Base-by-base conservation (phyloP, 2,888 invertebrate genomes). In the Meteorus cinctellus region DNA sequence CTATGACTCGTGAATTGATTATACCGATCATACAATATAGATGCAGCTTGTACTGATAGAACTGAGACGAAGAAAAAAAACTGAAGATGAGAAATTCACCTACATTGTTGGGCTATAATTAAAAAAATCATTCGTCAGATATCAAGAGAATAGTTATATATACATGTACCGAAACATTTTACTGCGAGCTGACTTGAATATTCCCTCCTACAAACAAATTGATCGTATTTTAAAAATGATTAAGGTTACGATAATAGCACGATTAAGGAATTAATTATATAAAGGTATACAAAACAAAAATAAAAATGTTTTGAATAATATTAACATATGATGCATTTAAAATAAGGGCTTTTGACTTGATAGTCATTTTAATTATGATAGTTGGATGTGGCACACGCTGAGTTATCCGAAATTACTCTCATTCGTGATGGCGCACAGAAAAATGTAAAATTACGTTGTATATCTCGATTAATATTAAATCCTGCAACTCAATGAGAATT, bases 371-470 rank as follows among this genome's bases (percentile, higher is more conserved):
- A 70, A 31, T 68, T 45, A 51, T 51, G 8, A 66, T 41, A 66
- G 19, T 66, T 48, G 16, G 83, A 84, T 78, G 83, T 81, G 85
- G 85, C 84, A 86, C 84, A 86, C 85, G 84, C 84, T 85, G 84
- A 87, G 83, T 84, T 85, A 86, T 81, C 85, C 85, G 84, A 84
- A 84, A 87, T 87, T 85, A 85, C 86, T 83, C 55, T 19, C 80
- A 85, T 84, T 86, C 84, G 83, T 85, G 55, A 55, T 55, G 87
- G 86, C 87, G 88, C 87, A 87, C 87, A 87, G 84, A 27, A 62
- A 63, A 51, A 87, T 84, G 86, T 87, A 85, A 88, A 88, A 88
- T 88, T 87, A 86, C 82, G 83, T 86, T 86, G 86, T 86, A 69
- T 27, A 34, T 16, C 48, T 19, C 3, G 6, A 51, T 51, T 19